Conservation (phyloP, 2,888 invertebrate genomes). For the Argyra leucocephala region DNA sequence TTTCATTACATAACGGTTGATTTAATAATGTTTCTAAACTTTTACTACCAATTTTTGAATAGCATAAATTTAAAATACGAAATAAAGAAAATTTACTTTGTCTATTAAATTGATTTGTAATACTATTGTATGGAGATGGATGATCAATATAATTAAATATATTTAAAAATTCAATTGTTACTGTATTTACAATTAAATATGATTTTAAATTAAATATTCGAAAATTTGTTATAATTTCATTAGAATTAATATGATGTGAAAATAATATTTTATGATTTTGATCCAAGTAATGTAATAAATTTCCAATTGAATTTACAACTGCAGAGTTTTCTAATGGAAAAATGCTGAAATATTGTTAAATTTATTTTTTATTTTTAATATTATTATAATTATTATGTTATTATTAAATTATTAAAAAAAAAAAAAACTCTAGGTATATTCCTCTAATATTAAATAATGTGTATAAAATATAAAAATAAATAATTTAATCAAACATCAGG, state of each 20-base stretch:
- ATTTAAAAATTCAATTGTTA: conserved; percentile 54
- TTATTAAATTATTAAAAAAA: no score
- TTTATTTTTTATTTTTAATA: no score
- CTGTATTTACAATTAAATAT: conserved; percentile 51
- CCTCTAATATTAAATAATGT: no score
- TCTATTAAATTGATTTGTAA: no score
- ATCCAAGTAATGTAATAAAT: conserved; percentile 23
- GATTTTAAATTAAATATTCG: conserved; percentile 44
- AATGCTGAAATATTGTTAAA: conserved; percentile 13
- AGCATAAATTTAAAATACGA: conserved; percentile 22
- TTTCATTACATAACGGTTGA: conserved; percentile 22
- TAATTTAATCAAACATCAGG: no score
- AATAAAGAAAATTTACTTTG: conserved; percentile 47
- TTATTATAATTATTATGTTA: no score
- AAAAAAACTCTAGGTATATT: no score
- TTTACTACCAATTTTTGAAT: conserved; percentile 21
- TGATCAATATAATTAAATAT: conserved; percentile 47
- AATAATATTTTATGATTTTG: conserved; percentile 16
- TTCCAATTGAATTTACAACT: conserved; percentile 22
- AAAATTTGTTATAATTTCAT: conserved; percentile 21
- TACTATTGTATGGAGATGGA: conserved; percentile 54
- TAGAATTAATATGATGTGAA: conserved; percentile 12
- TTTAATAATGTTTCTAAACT: conserved; percentile 20
- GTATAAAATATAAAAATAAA: no score
- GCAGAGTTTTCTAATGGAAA: conserved; percentile 23